Evolutionary conservation across 2,797 vertebrate genomes (phyloP).

Genomic region (Alcedo quadribrachys): DNA sequence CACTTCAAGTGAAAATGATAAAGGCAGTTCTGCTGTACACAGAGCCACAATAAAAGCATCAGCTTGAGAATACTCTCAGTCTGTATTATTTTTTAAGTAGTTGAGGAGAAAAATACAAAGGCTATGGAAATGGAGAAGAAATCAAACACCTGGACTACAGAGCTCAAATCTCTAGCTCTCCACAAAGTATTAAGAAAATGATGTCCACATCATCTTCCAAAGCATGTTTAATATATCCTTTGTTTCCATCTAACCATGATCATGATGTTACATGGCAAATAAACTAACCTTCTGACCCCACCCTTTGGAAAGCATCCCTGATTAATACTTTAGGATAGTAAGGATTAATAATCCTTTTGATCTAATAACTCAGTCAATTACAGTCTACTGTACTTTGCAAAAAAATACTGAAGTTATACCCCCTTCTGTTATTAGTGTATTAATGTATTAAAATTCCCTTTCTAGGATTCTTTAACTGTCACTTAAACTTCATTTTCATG

Average conservation of each 20-base stretch:
- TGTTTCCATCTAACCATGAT: conserved; percentile 74
- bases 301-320: conserved; percentile 75
- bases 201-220: conserved; percentile 76
- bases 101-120: neutral
- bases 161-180: conserved; percentile 65
- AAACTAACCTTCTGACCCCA: conserved; percentile 82
- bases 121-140: neutral
- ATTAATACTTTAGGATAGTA: conserved; percentile 59
- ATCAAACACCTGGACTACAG: conserved; percentile 59
- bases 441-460: neutral
- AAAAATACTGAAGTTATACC: neutral
- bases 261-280: conserved; percentile 73
- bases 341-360: neutral
- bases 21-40: too few species aligned
- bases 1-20: too few species aligned
- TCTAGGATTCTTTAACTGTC: neutral
- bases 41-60: neutral
- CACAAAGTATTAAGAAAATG: conserved; percentile 79
- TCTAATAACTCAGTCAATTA: neutral
- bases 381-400: neutral
- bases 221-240: conserved; percentile 70
- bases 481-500: neutral
- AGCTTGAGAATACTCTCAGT: neutral
- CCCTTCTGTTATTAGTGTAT: neutral
- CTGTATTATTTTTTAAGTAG: neutral